Evolutionary conservation across 1,140 invertebrate genomes (phyloP).

Genomic region (Dolichoris vasculosae): DNA sequence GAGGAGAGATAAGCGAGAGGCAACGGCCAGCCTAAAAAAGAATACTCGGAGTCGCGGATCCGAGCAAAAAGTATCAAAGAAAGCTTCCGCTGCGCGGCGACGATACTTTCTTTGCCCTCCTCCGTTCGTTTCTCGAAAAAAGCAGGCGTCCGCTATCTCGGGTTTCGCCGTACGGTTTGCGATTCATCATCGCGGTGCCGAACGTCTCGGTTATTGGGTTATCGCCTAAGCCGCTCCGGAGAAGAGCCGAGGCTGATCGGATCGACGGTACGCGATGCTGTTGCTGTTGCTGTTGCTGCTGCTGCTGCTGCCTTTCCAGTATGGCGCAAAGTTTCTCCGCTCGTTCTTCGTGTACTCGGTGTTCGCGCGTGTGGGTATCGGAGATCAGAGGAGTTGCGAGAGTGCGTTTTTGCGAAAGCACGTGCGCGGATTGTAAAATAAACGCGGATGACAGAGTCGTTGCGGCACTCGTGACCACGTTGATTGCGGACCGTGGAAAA

Average conservation of each 20-base stretch:
- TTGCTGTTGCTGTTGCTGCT: no score
- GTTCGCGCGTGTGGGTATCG: not conserved
- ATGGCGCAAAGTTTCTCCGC: not conserved
- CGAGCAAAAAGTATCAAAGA: constrained; percentile 47
- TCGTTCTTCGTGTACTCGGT: not conserved
- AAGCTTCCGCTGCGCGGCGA: constrained; percentile 32
- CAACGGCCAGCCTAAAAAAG: not conserved
- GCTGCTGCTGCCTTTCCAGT: not conserved
- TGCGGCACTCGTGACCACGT: not conserved
- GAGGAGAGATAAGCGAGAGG: not conserved
- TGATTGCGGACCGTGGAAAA: not conserved
- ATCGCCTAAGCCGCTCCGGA: not conserved
- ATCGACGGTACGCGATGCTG: no score
- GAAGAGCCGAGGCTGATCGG: not conserved
- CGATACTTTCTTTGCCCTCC: constrained; percentile 12
- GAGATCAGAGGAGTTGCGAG: not conserved
- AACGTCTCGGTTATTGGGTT: constrained; percentile 3
- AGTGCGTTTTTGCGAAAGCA: constrained; percentile 26
- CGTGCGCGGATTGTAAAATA: constrained; percentile 46
- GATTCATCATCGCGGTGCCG: constrained; percentile 20
- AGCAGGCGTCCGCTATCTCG: constrained; percentile 30
- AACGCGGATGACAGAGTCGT: constrained; percentile 11
- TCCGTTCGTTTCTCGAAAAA: constrained; percentile 24
- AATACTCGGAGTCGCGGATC: constrained; percentile 14
- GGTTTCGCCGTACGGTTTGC: no score